These are phyloP conservation scores for Vanessa tameamea DNA, from an alignment of 1,140 invertebrate species.

Conservation along the genomic window DNA sequence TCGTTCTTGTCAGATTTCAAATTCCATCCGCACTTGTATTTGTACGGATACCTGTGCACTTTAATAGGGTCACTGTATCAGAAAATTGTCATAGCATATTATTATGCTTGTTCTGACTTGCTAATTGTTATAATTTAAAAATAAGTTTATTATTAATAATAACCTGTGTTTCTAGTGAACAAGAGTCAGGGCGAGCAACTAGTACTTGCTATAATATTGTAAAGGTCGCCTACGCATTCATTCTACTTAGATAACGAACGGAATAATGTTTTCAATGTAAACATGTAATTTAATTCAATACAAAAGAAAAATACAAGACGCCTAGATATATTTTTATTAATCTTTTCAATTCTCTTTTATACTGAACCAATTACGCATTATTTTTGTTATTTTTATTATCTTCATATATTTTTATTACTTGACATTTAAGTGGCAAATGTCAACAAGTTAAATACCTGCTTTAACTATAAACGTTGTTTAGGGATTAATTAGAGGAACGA, in stretches of 20 bases:
- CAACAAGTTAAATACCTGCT: neutral
- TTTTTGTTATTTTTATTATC: neutral
- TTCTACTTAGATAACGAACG: conserved; percentile 5
- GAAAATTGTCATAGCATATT: too few relatives aligned
- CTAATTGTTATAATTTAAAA: too few relatives aligned
- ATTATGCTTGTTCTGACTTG: too few relatives aligned
- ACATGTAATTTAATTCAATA: conserved; percentile 17
- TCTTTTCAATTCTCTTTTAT: neutral
- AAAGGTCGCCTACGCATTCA: conserved; percentile 1
- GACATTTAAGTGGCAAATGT: neutral
- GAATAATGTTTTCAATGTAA: conserved; percentile 4
- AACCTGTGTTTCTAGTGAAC: neutral
- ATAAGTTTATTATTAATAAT: too few relatives aligned
- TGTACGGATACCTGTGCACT: too few relatives aligned
- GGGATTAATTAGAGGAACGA: too few relatives aligned
- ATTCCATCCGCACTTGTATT: too few relatives aligned
- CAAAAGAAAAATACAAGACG: neutral
- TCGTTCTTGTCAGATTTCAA: too few relatives aligned
- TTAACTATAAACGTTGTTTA: too few relatives aligned
- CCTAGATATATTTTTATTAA: neutral
- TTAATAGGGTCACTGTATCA: too few relatives aligned
- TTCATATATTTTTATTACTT: neutral
- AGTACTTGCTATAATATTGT: neutral
- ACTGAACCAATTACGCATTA: neutral
- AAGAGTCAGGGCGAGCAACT: neutral